These are phyloP conservation scores for Magallana nippona DNA, from an alignment of 2,888 invertebrate genomes.

Conservation along the genomic window DNA sequence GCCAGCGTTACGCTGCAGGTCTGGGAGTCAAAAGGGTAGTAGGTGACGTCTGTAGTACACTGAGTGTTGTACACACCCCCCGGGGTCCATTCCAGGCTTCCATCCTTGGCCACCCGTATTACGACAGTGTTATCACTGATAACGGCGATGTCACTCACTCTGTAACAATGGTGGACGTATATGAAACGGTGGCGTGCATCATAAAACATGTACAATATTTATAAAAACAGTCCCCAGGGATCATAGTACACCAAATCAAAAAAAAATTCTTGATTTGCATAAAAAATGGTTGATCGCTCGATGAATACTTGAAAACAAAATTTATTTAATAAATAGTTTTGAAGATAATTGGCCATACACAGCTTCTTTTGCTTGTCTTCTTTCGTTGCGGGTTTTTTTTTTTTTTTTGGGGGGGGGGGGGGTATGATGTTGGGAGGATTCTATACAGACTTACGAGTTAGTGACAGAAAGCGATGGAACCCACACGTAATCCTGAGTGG, in stretches of 20 bases:
- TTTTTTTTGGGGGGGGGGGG: too few species aligned
- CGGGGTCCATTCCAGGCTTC: slow-evolving; percentile 43
- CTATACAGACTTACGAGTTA: slow-evolving; percentile 41
- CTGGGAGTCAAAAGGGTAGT: slow-evolving; percentile 51
- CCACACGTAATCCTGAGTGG: slow-evolving; percentile 43
- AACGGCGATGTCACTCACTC: slow-evolving; percentile 39
- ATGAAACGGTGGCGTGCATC: not conserved
- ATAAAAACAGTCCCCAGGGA: too few species aligned
- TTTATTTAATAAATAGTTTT: too few species aligned
- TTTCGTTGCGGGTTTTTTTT: too few species aligned
- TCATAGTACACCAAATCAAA: too few species aligned
- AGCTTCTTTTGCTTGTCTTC: not conserved
- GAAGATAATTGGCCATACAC: too few species aligned
- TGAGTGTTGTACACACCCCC: slow-evolving; percentile 42
- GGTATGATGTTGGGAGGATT: not conserved
- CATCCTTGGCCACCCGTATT: slow-evolving; percentile 36
- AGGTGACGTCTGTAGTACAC: slow-evolving; percentile 49
- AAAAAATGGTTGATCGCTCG: too few species aligned
- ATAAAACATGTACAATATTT: not conserved
- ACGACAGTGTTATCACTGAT: slow-evolving; percentile 43
- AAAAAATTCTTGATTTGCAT: too few species aligned
- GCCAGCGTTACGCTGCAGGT: slow-evolving; percentile 42
- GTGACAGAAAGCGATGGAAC: slow-evolving; percentile 35
- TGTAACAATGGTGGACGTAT: slow-evolving; percentile 13
- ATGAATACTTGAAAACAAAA: too few species aligned